A percentile compares a stretch with the other conserved stretches of the same genome.
These are phyloP conservation scores for Aphodius sticticus DNA, from an alignment of 2,888 invertebrate species.

Conservation along the genomic window DNA sequence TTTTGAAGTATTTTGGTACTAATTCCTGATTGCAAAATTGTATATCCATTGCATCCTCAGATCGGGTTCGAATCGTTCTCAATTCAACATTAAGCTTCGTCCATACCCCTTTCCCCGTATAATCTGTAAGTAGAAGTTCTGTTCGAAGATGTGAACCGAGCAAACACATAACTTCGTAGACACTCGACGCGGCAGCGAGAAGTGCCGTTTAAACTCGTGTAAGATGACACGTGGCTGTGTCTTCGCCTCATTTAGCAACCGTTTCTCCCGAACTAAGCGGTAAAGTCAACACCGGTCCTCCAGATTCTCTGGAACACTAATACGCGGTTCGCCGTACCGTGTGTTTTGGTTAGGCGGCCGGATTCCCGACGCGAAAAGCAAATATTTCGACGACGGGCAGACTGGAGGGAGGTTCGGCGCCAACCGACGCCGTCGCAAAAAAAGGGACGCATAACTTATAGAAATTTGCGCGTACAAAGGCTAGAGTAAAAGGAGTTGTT, in stretches of 20 bases:
- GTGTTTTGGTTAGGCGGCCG: conserved; percentile 33
- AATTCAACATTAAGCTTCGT: too few relatives aligned
- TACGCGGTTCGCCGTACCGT: conserved; percentile 38
- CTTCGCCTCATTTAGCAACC: conserved; percentile 50
- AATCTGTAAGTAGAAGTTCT: background rate
- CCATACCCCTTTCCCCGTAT: background rate
- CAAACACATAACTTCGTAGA: background rate
- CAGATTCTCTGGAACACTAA: conserved; percentile 45
- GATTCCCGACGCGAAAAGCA: conserved; percentile 18
- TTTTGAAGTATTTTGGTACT: too few relatives aligned
- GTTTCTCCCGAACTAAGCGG: conserved; percentile 48
- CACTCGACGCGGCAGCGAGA: background rate
- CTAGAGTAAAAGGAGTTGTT: background rate
- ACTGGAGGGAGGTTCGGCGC: background rate
- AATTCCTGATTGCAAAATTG: too few relatives aligned
- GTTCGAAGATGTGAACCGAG: background rate
- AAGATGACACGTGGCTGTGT: conserved; percentile 49
- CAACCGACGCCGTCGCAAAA: background rate
- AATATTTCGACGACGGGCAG: background rate
- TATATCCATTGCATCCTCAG: too few relatives aligned
- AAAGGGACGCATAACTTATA: background rate
- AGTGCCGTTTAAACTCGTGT: conserved; percentile 39
- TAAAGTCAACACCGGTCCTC: conserved; percentile 50
- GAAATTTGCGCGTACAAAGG: background rate
- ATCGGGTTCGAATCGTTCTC: too few relatives aligned